These are phyloP conservation scores for Formica selysi DNA, from an alignment of 1,140 invertebrate genomes.

Conservation along the genomic window DNA sequence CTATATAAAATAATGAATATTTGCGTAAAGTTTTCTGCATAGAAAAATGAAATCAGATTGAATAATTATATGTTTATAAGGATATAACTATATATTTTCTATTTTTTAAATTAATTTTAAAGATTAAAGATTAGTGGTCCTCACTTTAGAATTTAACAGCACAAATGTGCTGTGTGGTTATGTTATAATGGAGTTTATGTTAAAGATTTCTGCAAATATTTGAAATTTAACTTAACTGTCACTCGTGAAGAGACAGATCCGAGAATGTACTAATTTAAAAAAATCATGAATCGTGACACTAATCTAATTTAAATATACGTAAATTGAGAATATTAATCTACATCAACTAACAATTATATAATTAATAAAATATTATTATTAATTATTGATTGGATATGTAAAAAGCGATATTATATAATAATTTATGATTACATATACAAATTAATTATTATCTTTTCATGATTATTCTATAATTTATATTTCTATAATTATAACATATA, in stretches of 20 bases:
- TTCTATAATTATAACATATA: neutral
- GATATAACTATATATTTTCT: neutral
- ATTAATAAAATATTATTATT: neutral
- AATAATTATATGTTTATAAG: neutral
- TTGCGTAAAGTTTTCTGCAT: neutral
- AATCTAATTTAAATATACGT: neutral
- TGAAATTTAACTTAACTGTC: constrained; percentile 17
- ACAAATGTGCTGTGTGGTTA: neutral
- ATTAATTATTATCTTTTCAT: neutral
- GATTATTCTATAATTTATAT: constrained; percentile 8
- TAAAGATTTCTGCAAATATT: constrained; percentile 32
- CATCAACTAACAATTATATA: neutral
- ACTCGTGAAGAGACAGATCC: neutral
- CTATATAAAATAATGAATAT: neutral
- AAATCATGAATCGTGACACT: neutral
- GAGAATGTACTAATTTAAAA: neutral
- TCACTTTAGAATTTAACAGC: constrained; percentile 17
- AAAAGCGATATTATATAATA: too few relatives aligned
- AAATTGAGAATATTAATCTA: constrained; percentile 3
- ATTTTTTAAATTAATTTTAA: neutral
- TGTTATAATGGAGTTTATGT: neutral
- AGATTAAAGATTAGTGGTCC: neutral
- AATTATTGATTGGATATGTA: too few relatives aligned
- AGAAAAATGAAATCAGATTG: neutral
- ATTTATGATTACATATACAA: neutral